Conservation (phyloP, 1,140 invertebrate species). For the Aphelinus atriplicis region DNA sequence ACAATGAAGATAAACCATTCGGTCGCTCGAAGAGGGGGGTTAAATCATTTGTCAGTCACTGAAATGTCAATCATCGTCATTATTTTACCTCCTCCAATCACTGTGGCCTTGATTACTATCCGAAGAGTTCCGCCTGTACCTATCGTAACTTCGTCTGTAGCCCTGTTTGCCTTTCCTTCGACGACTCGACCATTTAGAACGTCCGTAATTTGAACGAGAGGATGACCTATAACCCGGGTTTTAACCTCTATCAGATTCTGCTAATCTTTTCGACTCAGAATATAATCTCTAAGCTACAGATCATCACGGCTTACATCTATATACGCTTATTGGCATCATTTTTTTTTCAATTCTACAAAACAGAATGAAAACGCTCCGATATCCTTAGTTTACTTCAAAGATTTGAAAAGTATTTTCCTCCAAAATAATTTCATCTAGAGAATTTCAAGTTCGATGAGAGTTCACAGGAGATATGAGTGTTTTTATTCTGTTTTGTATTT, state of each 20-base stretch:
- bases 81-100: constrained; percentile 52
- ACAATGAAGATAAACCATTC: background rate
- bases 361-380: too few species aligned
- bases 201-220: constrained; percentile 50
- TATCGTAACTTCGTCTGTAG: constrained; percentile 47
- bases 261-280: too few species aligned
- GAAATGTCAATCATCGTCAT: constrained; percentile 18
- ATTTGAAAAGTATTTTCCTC: too few species aligned
- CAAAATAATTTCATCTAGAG: too few species aligned
- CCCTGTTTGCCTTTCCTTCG: constrained; percentile 38
- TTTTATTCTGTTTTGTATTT: too few species aligned
- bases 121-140: constrained; percentile 45
- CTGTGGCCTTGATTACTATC: constrained; percentile 43
- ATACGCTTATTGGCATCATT: too few species aligned
- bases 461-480: too few species aligned
- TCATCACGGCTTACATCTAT: too few species aligned
- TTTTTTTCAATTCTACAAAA: too few species aligned
- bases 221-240: constrained; percentile 51
- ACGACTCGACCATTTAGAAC: constrained; percentile 47
- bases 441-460: too few species aligned
- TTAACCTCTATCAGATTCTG: constrained; percentile 7
- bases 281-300: too few species aligned
- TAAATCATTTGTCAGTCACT: constrained; percentile 1
- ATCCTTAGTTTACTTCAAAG: too few species aligned
- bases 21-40: background rate